Evolutionary conservation across 2,888 invertebrate species (phyloP), one percentile per base, ranked within the genome.

Genomic region (Seira sanloemensis): DNA sequence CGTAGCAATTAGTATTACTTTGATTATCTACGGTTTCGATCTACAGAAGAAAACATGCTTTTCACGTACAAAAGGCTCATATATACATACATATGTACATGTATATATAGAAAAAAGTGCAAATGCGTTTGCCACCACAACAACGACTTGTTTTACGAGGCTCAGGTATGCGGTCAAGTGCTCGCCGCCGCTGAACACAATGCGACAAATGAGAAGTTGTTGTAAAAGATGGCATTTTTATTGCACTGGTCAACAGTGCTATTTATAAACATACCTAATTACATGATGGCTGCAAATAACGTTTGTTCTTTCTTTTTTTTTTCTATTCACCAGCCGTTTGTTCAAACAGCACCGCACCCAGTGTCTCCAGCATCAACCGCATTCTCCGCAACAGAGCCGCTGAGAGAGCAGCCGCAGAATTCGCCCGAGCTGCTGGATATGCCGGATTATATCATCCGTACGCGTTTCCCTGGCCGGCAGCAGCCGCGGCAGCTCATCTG

Each of bases 351-450:
- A 97, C 97, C 21, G 97, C 98, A 0, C 99, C 99, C 0, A 98
- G 97, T 73, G 98, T 98, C 1, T 97, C 97, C 90, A 98, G 98
- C 88, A 98, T 98, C 91, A 98, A 98, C 92, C 94, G 99, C 90
- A 99, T 99, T 90, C 93, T 99, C 77, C 93, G 99, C 87, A 98
- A 98, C 91, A 94, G 98, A 12, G 98, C 98, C 0, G 98, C 98
- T 0, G 98, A 99, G 91, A 93, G 98, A 4, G 98, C 98, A 0
- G 98, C 98, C 0, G 97, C 97, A 0, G 98, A 98, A 92, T 97
- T 98, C 90, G 97, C 98, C 0, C 93, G 97, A 18, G 97, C 97
- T 0, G 97, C 97, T 0, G 97, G 97, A 16, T 97, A 97, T 91
- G 97, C 97, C 0, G 92, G 97, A 7, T 96, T 97, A 91, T 95